Evolutionary conservation across 2,888 invertebrate genomes (phyloP), one percentile per base, ranked within the genome.

Genomic region (Cylloceria caligata): DNA sequence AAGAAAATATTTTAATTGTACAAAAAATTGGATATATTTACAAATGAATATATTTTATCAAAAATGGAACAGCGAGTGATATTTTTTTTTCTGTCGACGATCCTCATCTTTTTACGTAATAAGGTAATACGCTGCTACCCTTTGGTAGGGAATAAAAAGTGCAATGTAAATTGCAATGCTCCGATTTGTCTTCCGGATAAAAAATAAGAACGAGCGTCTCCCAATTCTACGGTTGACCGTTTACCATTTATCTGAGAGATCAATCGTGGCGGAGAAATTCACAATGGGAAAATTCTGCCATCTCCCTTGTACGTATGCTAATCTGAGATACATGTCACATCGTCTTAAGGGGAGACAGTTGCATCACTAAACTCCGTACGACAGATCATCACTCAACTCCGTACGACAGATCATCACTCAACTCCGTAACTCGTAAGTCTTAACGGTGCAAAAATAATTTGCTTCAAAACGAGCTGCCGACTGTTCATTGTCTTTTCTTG

Each of bases 31-130:
- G n/a, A 30, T 27, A 45, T 30, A 16, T 67, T 2, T 47, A 47
- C 21, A 5, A 27, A 45, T 19, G 24, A 64, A 65, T 42, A 45
- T 42, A 65, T 42, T 45, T 65, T 65, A 27, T 65, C 13, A 42
- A 42, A 52, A 57, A 57, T 24, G 7, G 6, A 64, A 49, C 19
- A n/a, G n/a, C 21, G 13, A 13, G 9, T 5, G 27, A 39, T 39
- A 13, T 13, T 13, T 4, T n/a, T 11, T 42, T 42, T 42, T 42
- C n/a, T 13, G 3, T 13, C n/a, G n/a, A 42, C n/a, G 30, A 30
- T 4, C 30, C 5, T 30, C 5, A 30, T 13, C 42, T 42, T 13
- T 42, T 42, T 42, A 42, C 0, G 3, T n/a, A n/a, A n/a, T n/a
- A n/a, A n/a, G n/a, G n/a, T n/a, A n/a, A n/a, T n/a, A n/a, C n/a